These are phyloP conservation scores for Urocolius indicus DNA, from an alignment of 2,113 vertebrate species.

Conservation along the genomic window DNA sequence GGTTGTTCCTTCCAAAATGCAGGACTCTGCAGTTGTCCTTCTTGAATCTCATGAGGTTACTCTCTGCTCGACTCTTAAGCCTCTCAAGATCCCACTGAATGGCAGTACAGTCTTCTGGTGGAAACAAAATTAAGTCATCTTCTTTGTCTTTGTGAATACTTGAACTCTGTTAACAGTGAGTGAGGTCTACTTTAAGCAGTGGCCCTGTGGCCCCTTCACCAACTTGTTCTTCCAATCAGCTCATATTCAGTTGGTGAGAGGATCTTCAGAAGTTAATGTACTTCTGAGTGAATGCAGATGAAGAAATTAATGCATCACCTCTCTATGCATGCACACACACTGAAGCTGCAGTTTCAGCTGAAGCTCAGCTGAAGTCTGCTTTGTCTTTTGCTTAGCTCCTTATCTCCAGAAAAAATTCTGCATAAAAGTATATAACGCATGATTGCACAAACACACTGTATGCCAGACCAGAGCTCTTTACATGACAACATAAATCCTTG, in stretches of 20 bases:
- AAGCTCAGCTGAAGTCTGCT: not conserved
- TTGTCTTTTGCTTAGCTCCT: not conserved
- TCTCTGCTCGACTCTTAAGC: too few species aligned
- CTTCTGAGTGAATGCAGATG: rapidly evolving
- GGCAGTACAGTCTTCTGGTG: too few species aligned
- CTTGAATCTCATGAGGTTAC: too few species aligned
- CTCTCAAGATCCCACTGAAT: too few species aligned
- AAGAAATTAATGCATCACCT: not conserved
- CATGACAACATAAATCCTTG: not conserved
- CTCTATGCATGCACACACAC: not conserved
- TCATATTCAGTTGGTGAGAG: not conserved
- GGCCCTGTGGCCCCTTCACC: not conserved
- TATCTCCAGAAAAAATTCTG: not conserved
- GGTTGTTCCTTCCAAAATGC: too few species aligned
- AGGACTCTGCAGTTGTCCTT: too few species aligned
- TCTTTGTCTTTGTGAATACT: not conserved
- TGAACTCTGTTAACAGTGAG: rapidly evolving
- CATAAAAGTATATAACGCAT: not conserved
- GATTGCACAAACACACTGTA: not conserved
- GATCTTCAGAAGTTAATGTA: not conserved
- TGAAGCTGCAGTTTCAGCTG: not conserved
- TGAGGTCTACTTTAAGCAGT: not conserved
- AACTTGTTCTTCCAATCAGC: not conserved
- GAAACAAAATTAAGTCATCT: not conserved
- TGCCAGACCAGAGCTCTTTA: not conserved